Percentiles rank a stretch among this genome's conserved stretches.
Evolutionary conservation across 2,113 vertebrate species (phyloP).

Genomic region (Cariama cristata): DNA sequence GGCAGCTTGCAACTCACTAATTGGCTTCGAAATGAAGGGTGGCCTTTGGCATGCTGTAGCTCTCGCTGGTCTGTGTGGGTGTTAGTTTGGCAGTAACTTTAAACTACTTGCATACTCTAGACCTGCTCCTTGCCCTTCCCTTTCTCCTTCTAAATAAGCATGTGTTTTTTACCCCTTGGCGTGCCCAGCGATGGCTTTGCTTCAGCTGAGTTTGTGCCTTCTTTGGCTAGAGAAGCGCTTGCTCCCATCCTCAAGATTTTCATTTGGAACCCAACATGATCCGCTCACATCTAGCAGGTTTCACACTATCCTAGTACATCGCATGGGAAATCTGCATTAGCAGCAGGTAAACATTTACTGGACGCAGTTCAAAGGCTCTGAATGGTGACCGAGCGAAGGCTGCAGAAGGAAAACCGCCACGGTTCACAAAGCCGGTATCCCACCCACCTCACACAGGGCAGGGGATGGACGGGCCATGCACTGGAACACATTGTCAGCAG

Average conservation of each 20-base stretch:
- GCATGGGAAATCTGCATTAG: not conserved
- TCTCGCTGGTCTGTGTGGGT: not conserved
- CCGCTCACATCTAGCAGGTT: not conserved
- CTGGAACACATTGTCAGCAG: conserved; percentile 33
- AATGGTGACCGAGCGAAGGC: not conserved
- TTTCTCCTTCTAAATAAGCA: conserved; percentile 26
- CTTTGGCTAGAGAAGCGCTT: not conserved
- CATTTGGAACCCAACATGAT: not conserved
- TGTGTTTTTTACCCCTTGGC: not conserved
- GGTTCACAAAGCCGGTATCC: conserved; percentile 5
- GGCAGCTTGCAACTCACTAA: not conserved
- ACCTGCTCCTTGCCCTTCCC: conserved; percentile 34
- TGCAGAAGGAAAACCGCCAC: not conserved
- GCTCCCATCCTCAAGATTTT: not conserved
- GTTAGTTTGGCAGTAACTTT: not conserved
- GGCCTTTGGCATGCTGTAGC: not conserved
- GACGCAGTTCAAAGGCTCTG: not conserved
- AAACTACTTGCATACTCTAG: not conserved
- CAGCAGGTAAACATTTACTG: conserved; percentile 24
- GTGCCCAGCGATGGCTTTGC: not conserved
- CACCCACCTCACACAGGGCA: conserved; percentile 8
- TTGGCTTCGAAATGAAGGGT: not conserved
- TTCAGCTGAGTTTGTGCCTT: not conserved
- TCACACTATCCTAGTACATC: not conserved
- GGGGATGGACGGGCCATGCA: not conserved